A percentile compares a stretch with the other conserved stretches of the same genome.
These are phyloP conservation scores for Limnephilus rhombicus DNA, from an alignment of 2,888 invertebrate species.

Conservation along the genomic window DNA sequence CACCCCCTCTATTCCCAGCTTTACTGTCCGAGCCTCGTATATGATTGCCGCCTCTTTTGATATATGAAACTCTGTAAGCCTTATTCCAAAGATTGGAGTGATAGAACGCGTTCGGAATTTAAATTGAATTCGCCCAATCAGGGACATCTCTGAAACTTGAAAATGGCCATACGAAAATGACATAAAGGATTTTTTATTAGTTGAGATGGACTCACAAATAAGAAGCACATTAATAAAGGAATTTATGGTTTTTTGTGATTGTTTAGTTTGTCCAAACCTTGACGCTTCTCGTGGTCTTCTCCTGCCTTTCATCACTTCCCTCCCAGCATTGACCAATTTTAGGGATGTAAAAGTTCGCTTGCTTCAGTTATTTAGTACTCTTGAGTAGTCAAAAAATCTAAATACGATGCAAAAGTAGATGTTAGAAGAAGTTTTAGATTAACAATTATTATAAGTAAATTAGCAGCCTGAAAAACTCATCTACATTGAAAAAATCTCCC, in stretches of 20 bases:
- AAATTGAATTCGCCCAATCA: constrained; percentile 53
- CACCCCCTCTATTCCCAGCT: constrained; percentile 4
- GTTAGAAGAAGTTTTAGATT: neutral
- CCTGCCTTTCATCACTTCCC: too few species aligned
- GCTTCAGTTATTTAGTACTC: neutral
- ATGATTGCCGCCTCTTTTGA: constrained; percentile 46
- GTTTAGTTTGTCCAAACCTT: too few species aligned
- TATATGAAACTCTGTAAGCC: constrained; percentile 32
- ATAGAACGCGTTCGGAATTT: constrained; percentile 54
- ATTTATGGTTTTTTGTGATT: neutral
- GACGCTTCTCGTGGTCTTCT: neutral
- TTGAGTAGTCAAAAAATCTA: neutral
- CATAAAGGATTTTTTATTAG: neutral
- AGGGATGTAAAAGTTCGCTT: neutral
- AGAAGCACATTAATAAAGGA: too few species aligned
- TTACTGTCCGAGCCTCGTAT: neutral
- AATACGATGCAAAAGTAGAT: neutral
- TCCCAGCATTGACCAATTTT: neutral
- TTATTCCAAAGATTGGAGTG: constrained; percentile 49
- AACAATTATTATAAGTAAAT: too few species aligned
- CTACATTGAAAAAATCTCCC: too few species aligned
- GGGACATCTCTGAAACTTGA: constrained; percentile 44
- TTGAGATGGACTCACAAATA: neutral
- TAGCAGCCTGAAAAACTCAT: too few species aligned
- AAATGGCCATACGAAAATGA: constrained; percentile 30